These are phyloP conservation scores for Conomelus anceps DNA, from an alignment of 2,888 invertebrate genomes.

Conservation along the genomic window DNA sequence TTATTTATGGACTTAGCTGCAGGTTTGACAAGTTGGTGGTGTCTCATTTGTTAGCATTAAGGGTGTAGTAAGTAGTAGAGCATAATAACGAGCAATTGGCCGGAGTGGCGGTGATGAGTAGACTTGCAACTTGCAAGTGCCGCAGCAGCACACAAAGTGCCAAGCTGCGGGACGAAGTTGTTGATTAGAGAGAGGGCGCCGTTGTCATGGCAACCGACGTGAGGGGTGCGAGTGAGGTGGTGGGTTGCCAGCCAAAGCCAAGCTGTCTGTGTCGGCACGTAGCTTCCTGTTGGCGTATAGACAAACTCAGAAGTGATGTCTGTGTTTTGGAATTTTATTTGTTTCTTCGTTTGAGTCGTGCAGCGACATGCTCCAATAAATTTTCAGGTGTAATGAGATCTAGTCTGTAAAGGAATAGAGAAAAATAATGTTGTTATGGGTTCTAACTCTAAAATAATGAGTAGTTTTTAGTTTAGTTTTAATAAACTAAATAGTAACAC, in stretches of 20 bases:
- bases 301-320: neutral
- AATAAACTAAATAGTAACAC: too few relatives aligned
- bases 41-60: too few relatives aligned
- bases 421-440: too few relatives aligned
- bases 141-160: neutral
- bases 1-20: neutral
- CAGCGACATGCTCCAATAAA: too few relatives aligned
- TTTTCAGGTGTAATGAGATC: too few relatives aligned
- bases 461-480: too few relatives aligned
- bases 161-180: neutral
- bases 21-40: neutral
- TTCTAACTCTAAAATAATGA: too few relatives aligned
- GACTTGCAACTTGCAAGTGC: neutral
- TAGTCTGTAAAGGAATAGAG: too few relatives aligned
- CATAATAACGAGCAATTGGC: neutral
- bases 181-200: neutral
- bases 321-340: too few relatives aligned
- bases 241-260: neutral
- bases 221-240: neutral
- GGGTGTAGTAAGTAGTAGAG: too few relatives aligned
- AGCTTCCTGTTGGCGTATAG: neutral
- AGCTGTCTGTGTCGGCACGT: neutral
- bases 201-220: neutral
- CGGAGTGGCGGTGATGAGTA: neutral
- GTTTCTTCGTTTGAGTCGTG: too few relatives aligned